phyloP scores from a whole-genome alignment of 2,797 vertebrate genomes.

The Hephaestus fuliginosus region DNA sequence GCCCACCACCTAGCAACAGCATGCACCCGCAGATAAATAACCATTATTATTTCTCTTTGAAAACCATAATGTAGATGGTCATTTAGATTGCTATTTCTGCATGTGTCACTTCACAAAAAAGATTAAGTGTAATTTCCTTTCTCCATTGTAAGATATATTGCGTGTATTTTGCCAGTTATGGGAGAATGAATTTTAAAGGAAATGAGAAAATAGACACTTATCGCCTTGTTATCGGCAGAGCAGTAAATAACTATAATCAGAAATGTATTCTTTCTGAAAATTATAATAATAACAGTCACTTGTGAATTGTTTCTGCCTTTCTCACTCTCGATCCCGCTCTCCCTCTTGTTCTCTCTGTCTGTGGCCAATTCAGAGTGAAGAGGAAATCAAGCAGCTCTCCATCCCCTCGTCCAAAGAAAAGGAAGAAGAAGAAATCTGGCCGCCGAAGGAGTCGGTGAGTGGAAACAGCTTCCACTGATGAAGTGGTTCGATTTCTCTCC shows the following conservation, averaged over 20 bases:
- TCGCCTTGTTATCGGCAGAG: constrained; percentile 23
- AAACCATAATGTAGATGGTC: constrained; percentile 37
- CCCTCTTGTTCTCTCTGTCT: constrained; percentile 5
- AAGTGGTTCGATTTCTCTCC: constrained; percentile 33
- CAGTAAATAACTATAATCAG: constrained; percentile 63
- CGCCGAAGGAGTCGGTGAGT: constrained; percentile 94
- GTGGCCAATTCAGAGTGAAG: constrained; percentile 77
- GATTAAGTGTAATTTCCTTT: constrained; percentile 46
- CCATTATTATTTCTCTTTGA: constrained; percentile 26
- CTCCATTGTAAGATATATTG: constrained; percentile 19
- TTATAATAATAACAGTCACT: constrained; percentile 47
- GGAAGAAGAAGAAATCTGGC: constrained; percentile 98
- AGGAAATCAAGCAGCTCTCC: constrained; percentile 95
- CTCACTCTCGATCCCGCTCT: neutral
- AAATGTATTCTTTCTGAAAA: constrained; percentile 38
- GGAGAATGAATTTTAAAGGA: constrained; percentile 34
- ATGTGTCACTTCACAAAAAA: constrained; percentile 25
- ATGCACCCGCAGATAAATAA: constrained; percentile 1
- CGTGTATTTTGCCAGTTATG: constrained; percentile 27
- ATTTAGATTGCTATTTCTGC: constrained; percentile 28
- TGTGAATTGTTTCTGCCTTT: constrained; percentile 40
- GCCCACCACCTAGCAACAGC: neutral
- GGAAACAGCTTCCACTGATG: constrained; percentile 37
- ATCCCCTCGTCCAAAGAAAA: constrained; percentile 96
- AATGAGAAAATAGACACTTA: constrained; percentile 56